Evolutionary conservation across 2,797 vertebrate genomes (phyloP), one percentile per base, ranked within the genome.

Genomic region (Natrix natrix): DNA sequence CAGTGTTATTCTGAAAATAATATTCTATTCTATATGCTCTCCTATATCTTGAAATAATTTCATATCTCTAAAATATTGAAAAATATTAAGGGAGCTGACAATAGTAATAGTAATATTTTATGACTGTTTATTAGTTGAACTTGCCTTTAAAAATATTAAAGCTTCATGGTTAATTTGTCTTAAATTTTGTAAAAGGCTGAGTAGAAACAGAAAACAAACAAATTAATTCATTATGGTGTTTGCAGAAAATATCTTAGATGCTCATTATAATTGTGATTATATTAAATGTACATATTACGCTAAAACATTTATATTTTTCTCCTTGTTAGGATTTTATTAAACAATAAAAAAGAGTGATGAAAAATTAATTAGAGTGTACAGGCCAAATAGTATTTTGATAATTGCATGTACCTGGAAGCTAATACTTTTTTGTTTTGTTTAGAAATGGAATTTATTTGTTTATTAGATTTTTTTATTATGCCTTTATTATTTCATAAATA

Each of bases 301-400:
- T 43, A 32, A 93, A 93, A 24, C 57, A 3, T 92, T 2, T 91
- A 11, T 5, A 92, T 59, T 28, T 28, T 94, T 0, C 52, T 95
- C 90, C 74, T 26, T 88, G 8, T 93, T 87, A 87, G 56, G 28
- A 63, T 89, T 91, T 93, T 93, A 91, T 93, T 93, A 93, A 93
- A 86, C 88, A 92, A 83, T 92, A 89, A 91, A 94, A 74, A 87
- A 94, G 54, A 60, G 54, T 37, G 54, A 94, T 89, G 59, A 66
- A 92, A 91, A 89, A 92, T 94, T 91, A 92, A 91, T 78, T 69
- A 66, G 32, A 88, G 59, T 57, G 6, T 86, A 94, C 74, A 89
- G 66, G 60, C 14, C 37, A 91, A 91, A 87, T 87, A 55, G 20
- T 55, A 43, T 88, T 88, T 69, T 74, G 54, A 86, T 91, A 89